Base-by-base conservation (phyloP, 2,113 vertebrate genomes). In the Thryonomys swinderianus region DNA sequence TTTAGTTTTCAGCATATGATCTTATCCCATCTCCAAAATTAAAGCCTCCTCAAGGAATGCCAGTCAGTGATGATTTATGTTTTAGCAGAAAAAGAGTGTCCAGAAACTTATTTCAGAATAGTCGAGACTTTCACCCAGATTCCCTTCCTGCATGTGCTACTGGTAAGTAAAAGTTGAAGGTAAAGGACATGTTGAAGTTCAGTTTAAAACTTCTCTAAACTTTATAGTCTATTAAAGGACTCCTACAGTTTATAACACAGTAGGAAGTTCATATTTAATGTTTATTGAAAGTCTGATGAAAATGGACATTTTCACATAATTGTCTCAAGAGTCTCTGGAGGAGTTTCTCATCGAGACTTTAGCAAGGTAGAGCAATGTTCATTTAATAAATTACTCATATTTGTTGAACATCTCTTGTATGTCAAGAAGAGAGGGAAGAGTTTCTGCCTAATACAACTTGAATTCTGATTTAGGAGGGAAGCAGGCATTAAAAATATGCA, bases 1-100 rank as follows among this genome's bases (percentile, higher is more conserved):
- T 96, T 92, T 88, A 98, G 98, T 76, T 98, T 96, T 98, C 98
- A 96, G 71, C 97, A 69, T 64, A 0, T 32, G 98, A 98, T 91
- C 97, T 97, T 88, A 98, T 97, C 3, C 95, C 96, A 61, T 98
- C 98, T 97, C 91, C 97, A 45, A 98, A 97, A 94, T 62, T 97
- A 23, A 95, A 71, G 74, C 53, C 92, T 11, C 88, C 97, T 55
- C 98, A 94, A 95, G 98, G 87, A 88, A 40, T 81, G 16, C 88
- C 98, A 84, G 96, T 18, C 87, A 96, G 64, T 11, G 98, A 98
- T 0, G 98, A 98, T 90, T 18, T 98, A 37, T 95, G 97, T 87
- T 96, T 95, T 73, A 98, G 97, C 78, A 98, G 96, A 95, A 98
- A 95, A 97, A 97, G 95, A 93, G 32, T 96, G 1, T 69, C 97